A percentile compares a stretch with the other conserved stretches of the same genome.
Conservation (phyloP, 2,113 vertebrate species). For the Otolemur garnettii region DNA sequence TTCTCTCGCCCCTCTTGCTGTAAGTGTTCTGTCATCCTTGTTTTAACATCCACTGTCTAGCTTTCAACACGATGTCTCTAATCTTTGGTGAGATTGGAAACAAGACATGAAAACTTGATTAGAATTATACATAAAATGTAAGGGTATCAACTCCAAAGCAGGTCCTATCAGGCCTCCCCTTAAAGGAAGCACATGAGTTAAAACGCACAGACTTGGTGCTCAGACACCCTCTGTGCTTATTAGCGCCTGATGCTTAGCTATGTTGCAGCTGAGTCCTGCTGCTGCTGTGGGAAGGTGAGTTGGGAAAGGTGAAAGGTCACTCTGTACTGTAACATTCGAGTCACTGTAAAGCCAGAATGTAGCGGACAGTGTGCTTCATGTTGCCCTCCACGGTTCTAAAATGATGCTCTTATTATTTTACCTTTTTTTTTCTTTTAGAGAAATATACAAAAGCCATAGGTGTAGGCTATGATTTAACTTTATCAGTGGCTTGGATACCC, state of each 20-base stretch:
- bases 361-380: neutral
- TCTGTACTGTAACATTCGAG: constrained; percentile 31
- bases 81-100: constrained; percentile 39
- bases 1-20: neutral
- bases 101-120: constrained; percentile 37
- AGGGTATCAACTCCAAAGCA: neutral
- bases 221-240: constrained; percentile 10
- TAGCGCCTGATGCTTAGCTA: constrained; percentile 23
- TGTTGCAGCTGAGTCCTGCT: neutral
- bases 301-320: constrained; percentile 24
- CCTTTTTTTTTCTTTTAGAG: neutral
- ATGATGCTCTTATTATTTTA: constrained; percentile 10
- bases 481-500: neutral
- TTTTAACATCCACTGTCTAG: constrained; percentile 8
- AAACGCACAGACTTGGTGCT: neutral
- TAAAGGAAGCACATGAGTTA: constrained; percentile 15
- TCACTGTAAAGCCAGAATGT: constrained; percentile 23
- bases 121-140: constrained; percentile 49
- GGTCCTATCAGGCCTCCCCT: neutral
- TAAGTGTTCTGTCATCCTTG: constrained; percentile 46
- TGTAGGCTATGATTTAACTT: neutral
- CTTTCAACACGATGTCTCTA: neutral
- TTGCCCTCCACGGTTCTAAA: neutral
- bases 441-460: constrained; percentile 35
- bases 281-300: neutral